Evolutionary conservation across 2,113 vertebrate genomes (phyloP).

Genomic region (Colaptes auratus): DNA sequence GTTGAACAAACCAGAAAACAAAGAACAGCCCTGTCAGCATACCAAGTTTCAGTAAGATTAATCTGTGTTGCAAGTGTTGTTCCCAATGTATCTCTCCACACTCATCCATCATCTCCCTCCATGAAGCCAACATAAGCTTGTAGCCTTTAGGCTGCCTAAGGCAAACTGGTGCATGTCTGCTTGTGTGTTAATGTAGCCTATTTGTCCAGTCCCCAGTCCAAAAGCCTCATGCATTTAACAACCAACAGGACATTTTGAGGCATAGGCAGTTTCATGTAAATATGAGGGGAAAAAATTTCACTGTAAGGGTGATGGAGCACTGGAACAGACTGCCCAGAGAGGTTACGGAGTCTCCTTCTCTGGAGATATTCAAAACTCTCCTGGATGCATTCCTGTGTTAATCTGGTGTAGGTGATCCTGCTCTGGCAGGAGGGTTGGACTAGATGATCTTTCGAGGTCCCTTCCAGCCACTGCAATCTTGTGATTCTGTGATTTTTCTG

Average conservation of each 20-base stretch:
- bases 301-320: too few species aligned
- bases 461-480: too few species aligned
- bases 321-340: too few species aligned
- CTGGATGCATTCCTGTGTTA: too few species aligned
- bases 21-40: constrained; percentile 49
- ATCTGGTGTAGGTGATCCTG: too few species aligned
- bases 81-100: constrained; percentile 32
- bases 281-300: too few species aligned
- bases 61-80: constrained; percentile 38
- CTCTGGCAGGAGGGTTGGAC: too few species aligned
- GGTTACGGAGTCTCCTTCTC: too few species aligned
- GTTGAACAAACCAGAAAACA: constrained; percentile 50
- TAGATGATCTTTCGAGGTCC: too few species aligned
- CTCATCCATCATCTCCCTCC: constrained; percentile 56
- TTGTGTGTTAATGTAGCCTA: background rate
- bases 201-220: background rate
- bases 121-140: background rate
- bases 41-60: constrained; percentile 55
- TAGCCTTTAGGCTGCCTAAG: constrained; percentile 26
- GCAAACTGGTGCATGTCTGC: background rate
- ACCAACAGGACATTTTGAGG: background rate
- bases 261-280: too few species aligned
- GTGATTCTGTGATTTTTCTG: background rate
- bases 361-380: too few species aligned
- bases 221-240: background rate